These are phyloP conservation scores for Agrypnus murinus DNA, from an alignment of 2,888 invertebrate species.

Conservation along the genomic window DNA sequence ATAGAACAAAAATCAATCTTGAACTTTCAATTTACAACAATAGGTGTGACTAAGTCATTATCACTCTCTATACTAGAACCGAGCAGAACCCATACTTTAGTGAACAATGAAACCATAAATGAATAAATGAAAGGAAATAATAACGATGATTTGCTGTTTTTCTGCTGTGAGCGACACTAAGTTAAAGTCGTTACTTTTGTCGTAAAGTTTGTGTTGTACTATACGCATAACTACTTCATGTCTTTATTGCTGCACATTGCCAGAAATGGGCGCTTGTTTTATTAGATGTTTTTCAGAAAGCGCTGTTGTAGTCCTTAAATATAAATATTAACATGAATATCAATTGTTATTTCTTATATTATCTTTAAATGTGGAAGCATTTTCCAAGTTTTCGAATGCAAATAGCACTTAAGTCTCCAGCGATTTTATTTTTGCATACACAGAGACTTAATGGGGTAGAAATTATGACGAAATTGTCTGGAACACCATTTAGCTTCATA, in stretches of 20 bases:
- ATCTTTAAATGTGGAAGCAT: not conserved
- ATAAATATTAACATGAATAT: constrained; percentile 24
- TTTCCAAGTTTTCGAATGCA: constrained; percentile 8
- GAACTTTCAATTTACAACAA: not conserved
- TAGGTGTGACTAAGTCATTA: constrained; percentile 32
- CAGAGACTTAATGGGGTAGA: not conserved
- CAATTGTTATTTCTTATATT: constrained; percentile 9
- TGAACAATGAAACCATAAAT: constrained; percentile 32
- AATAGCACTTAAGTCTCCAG: constrained; percentile 10
- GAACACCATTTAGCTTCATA: no score
- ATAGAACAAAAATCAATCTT: no score
- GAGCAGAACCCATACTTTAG: constrained; percentile 35
- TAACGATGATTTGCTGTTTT: constrained; percentile 24
- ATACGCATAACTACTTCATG: constrained; percentile 3
- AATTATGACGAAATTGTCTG: not conserved
- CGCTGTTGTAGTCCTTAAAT: constrained; percentile 7
- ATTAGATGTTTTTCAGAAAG: constrained; percentile 12
- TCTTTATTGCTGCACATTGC: constrained; percentile 22
- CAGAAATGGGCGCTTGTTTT: constrained; percentile 21
- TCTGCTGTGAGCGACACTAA: not conserved
- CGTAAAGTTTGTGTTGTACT: constrained; percentile 22
- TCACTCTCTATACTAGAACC: constrained; percentile 33
- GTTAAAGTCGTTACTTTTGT: constrained; percentile 3
- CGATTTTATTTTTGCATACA: not conserved
- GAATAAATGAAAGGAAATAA: constrained; percentile 17